phyloP scores from a whole-genome alignment of 64 coral and sea anemone species.

The Actinia equina region DNA sequence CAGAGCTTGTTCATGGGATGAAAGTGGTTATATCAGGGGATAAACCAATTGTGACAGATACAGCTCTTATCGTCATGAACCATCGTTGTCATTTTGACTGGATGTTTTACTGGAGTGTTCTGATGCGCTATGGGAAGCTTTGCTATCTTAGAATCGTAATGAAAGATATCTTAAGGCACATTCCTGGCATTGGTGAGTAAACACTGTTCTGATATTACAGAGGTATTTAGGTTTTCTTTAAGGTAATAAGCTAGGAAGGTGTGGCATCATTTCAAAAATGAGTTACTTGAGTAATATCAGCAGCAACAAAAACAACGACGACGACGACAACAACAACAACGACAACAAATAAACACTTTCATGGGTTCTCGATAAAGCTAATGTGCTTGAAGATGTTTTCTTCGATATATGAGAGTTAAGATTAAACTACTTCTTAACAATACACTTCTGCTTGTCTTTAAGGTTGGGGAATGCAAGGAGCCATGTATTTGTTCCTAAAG shows the following conservation, averaged over 20 bases:
- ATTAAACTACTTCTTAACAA: no score
- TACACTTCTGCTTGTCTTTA: neutral
- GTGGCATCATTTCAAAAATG: no score
- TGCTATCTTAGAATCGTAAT: conserved; percentile 83
- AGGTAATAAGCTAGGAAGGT: neutral
- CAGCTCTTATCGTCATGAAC: conserved; percentile 85
- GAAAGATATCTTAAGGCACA: conserved; percentile 84
- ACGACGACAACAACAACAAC: no score
- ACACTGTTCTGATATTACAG: neutral
- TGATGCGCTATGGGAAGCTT: conserved; percentile 65
- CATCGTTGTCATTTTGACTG: conserved; percentile 92
- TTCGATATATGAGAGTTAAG: no score
- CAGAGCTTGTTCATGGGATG: conserved; percentile 80
- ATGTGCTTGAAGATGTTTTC: no score
- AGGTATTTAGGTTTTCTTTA: neutral
- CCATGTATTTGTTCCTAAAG: conserved; percentile 83
- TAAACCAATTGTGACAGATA: conserved; percentile 57
- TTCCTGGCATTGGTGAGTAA: conserved; percentile 76
- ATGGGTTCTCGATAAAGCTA: no score
- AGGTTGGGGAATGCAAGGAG: conserved; percentile 98
- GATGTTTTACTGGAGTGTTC: conserved; percentile 90
- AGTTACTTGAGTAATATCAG: no score
- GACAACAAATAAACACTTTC: no score
- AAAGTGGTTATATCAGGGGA: conserved; percentile 73
- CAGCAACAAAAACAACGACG: no score